Evolutionary conservation across 2,113 vertebrate species (phyloP).

Genomic region (Diphyllodes magnificus): DNA sequence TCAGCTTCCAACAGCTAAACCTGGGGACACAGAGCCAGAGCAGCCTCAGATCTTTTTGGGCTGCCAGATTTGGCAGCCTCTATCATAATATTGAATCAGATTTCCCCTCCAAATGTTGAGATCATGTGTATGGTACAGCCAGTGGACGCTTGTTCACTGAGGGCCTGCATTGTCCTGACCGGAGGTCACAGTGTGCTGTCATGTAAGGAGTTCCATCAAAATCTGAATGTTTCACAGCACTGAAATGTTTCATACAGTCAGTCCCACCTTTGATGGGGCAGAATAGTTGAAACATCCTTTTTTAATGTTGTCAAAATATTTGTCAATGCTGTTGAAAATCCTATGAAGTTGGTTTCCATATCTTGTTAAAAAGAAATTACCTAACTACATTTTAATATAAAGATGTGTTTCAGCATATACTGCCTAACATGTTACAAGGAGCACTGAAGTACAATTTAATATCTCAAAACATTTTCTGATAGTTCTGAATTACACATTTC

Average conservation of each 20-base stretch:
- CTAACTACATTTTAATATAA: background rate
- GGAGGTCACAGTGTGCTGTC: background rate
- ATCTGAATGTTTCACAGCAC: background rate
- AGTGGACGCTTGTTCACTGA: background rate
- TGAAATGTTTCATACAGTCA: background rate
- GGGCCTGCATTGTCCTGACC: background rate
- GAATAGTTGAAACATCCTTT: background rate
- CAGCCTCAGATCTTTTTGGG: background rate
- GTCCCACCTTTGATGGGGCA: background rate
- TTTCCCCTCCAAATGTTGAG: background rate
- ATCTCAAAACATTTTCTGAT: background rate
- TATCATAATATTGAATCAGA: background rate
- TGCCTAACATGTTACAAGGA: background rate
- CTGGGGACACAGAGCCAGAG: background rate
- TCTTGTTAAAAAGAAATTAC: background rate
- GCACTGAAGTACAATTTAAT: background rate
- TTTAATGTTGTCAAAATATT: background rate
- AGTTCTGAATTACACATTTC: background rate
- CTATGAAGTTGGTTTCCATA: background rate
- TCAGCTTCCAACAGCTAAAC: background rate
- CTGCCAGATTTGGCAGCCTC: background rate
- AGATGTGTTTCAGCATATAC: background rate
- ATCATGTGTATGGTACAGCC: background rate
- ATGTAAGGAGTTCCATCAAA: background rate
- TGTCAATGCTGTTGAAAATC: background rate